These are phyloP conservation scores for Nomada lathburiana DNA, from an alignment of 2,888 invertebrate species.

Conservation along the genomic window DNA sequence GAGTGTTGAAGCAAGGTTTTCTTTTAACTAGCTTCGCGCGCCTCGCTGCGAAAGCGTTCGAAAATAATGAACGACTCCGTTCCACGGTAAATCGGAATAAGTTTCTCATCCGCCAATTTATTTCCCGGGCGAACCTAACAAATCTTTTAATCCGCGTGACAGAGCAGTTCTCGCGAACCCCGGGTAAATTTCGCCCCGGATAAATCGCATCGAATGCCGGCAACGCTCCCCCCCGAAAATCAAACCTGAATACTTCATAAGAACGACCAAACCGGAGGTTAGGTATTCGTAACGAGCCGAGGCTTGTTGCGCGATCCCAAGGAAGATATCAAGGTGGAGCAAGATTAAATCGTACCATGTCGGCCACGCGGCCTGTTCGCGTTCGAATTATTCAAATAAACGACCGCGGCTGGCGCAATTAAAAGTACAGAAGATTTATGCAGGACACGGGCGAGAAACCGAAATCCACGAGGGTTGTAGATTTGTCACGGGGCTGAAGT, in stretches of 20 bases:
- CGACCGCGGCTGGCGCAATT: constrained; percentile 76
- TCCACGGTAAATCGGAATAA: no score
- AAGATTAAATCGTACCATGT: constrained; percentile 53
- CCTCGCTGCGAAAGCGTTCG: no score
- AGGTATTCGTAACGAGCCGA: constrained; percentile 40
- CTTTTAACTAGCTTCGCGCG: no score
- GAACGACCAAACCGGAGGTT: constrained; percentile 36
- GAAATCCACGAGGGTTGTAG: constrained; percentile 36
- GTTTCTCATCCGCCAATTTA: no score
- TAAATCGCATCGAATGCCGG: constrained; percentile 32
- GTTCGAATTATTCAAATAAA: constrained; percentile 80
- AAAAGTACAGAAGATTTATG: constrained; percentile 78
- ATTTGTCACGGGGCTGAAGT: constrained; percentile 44
- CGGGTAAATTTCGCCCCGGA: constrained; percentile 21
- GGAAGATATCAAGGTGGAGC: neutral
- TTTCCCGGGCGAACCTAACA: neutral
- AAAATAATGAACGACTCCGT: no score
- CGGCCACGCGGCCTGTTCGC: constrained; percentile 21
- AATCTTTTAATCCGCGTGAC: constrained; percentile 16
- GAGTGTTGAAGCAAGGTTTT: no score
- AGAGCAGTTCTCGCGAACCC: neutral
- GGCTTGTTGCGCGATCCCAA: neutral
- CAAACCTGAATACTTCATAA: constrained; percentile 59
- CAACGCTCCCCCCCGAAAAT: constrained; percentile 25
- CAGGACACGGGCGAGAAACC: constrained; percentile 56